Evolutionary conservation across 2,888 invertebrate genomes (phyloP).

Genomic region (Cephus rjabovi): DNA sequence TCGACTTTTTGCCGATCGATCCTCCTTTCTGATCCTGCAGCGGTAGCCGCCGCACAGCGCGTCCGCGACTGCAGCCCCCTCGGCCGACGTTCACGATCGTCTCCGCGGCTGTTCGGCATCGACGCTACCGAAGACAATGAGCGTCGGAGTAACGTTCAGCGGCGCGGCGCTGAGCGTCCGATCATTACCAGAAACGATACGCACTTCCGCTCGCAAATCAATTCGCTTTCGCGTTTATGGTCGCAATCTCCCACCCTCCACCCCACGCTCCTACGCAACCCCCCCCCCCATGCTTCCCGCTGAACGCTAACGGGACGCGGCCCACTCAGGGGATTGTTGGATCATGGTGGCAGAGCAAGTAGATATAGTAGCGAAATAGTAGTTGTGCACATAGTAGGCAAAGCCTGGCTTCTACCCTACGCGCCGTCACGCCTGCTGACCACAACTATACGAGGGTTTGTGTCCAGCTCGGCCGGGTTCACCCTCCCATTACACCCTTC

Average conservation of each 20-base stretch:
- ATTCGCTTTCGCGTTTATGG: conserved; percentile 62
- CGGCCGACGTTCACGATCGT: neutral
- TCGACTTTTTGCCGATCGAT: conserved; percentile 4
- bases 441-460: conserved; percentile 60
- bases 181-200: conserved; percentile 64
- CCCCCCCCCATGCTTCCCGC: conserved; percentile 20
- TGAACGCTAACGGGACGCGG: conserved; percentile 19
- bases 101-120: neutral
- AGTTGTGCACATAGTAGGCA: conserved; percentile 30
- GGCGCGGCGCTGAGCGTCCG: conserved; percentile 37
- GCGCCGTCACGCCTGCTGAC: conserved; percentile 63
- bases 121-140: conserved; percentile 49
- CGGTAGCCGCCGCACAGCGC: neutral
- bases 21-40: neutral
- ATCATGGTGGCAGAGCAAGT: conserved; percentile 36
- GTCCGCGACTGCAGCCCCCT: neutral
- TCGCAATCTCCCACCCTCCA: conserved; percentile 46
- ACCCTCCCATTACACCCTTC: conserved; percentile 19
- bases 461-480: conserved; percentile 39
- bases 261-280: conserved; percentile 10
- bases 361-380: conserved; percentile 20
- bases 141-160: conserved; percentile 26
- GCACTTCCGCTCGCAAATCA: conserved; percentile 64
- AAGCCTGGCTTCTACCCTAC: conserved; percentile 43
- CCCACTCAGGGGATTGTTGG: conserved; percentile 21